Conservation (phyloP, 2,888 invertebrate species). For the Oscheius sp. region DNA sequence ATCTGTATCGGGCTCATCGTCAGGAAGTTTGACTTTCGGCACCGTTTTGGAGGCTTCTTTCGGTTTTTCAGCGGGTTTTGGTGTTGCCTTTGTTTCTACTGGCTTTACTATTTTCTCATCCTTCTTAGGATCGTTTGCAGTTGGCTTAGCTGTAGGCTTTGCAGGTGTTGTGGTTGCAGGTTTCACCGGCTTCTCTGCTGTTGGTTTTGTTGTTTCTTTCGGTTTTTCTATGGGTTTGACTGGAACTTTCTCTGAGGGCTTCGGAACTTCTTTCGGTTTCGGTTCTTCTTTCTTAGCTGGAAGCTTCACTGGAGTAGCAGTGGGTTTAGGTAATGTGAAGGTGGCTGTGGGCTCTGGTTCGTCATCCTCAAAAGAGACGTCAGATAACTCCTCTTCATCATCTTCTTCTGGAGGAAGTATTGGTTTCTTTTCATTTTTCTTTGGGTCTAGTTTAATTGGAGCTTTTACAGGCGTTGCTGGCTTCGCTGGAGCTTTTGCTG, state of each 20-base stretch:
- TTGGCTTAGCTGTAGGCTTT: conserved; percentile 6
- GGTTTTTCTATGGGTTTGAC: conserved; percentile 37
- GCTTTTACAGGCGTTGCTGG: not conserved
- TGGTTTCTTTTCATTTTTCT: conserved; percentile 6
- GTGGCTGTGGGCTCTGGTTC: conserved; percentile 34
- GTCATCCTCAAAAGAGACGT: not conserved
- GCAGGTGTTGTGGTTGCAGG: not conserved
- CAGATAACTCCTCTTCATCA: not conserved
- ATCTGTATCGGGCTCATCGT: conserved; percentile 34
- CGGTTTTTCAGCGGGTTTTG: not conserved
- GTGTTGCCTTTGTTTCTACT: not conserved
- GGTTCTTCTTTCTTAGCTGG: conserved; percentile 37
- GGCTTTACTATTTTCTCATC: too few relatives aligned
- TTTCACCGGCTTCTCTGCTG: conserved; percentile 28
- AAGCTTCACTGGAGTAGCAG: not conserved
- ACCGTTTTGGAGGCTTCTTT: conserved; percentile 35
- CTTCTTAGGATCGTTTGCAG: not conserved
- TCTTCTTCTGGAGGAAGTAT: not conserved
- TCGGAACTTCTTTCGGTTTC: conserved; percentile 30
- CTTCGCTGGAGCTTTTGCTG: not conserved
- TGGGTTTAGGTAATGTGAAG: conserved; percentile 17
- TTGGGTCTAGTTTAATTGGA: conserved; percentile 31
- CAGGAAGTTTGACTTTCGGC: conserved; percentile 30
- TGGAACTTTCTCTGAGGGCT: not conserved
- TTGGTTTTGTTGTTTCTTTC: conserved; percentile 46